Base-by-base conservation (phyloP, 2,888 invertebrate species). In the Drosophila kambysellisi region DNA sequence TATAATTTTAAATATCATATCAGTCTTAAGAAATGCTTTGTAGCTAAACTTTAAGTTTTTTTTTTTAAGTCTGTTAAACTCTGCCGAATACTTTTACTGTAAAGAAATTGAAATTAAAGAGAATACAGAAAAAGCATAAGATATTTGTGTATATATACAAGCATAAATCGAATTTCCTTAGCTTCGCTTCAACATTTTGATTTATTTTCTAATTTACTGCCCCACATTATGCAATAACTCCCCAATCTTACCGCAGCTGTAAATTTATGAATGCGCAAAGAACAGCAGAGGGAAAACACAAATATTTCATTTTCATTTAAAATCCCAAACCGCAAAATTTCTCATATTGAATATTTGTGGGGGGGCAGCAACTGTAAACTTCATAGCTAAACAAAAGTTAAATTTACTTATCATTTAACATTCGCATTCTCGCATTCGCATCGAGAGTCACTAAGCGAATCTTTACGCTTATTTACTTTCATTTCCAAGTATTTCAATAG, bases 401-500 rank as follows among this genome's bases (percentile, higher is more conserved):
- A 82, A 77, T 85, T 89, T 75, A 89, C 90, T 85, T 88, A 79
- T 82, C 88, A 82, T 80, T 74, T 62, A 80, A 82, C 90, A 89
- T 65, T 61, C 65, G 64, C 60, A 74, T 78, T 74, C 35, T 56
- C 39, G 56, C n/a, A 41, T 62, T 75, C 50, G 58, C 50, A 57
- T 51, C 59, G 70, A 15, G 70, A 83, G 77, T 78, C 88, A 72
- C 67, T 82, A 88, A 85, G 88, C 83, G 78, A 85, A 85, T 88
- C 85, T 89, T 89, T 61, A 89, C 90, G 90, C 88, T 85, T 85
- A 85, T 85, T 85, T 90, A 85, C 88, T 75, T 88, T 82, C 77
- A 80, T 80, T 89, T 73, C 73, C 62, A 62, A 41, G 75, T 70
- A 71, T 83, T 87, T 87, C 69, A 70, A 88, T 74, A 69, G 66